Evolutionary conservation across 2,113 vertebrate genomes (phyloP).

Genomic region (Xenopus laevis): DNA sequence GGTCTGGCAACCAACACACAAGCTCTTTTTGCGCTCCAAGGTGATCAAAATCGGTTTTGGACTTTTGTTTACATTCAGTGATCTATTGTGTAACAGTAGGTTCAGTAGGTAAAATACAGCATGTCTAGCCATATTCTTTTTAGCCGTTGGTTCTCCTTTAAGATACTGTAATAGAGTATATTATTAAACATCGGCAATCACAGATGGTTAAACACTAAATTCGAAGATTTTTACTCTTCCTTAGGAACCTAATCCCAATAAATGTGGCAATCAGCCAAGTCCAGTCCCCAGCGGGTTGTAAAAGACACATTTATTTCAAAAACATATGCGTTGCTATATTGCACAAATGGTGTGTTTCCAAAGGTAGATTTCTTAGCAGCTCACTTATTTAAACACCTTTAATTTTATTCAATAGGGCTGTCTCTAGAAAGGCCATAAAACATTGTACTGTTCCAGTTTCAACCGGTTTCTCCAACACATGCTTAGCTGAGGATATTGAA

Average conservation of each 20-base stretch:
- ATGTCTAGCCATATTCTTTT: too few relatives aligned
- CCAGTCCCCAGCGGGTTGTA: constrained; percentile 47
- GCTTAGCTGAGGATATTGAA: constrained; percentile 56
- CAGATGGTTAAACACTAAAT: constrained; percentile 50
- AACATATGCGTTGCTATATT: constrained; percentile 48
- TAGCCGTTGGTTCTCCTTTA: constrained; percentile 2
- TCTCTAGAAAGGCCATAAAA: constrained; percentile 55
- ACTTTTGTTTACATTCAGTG: neutral
- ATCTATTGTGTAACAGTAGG: too few relatives aligned
- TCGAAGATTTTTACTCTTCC: constrained; percentile 37
- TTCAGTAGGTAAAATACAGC: too few relatives aligned
- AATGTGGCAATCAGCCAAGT: constrained; percentile 49
- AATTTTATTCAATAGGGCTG: constrained; percentile 53
- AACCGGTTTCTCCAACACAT: constrained; percentile 55
- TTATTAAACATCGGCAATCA: constrained; percentile 46
- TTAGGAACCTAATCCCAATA: constrained; percentile 44
- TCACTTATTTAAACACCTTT: constrained; percentile 28
- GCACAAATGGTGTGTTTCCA: constrained; percentile 56
- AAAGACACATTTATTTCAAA: constrained; percentile 51
- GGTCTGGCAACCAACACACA: too few relatives aligned
- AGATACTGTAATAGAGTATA: constrained; percentile 39
- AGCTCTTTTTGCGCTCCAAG: too few relatives aligned
- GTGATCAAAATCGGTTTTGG: neutral
- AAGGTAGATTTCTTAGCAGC: constrained; percentile 51
- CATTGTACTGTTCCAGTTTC: constrained; percentile 43